Conservation (phyloP, 1,140 invertebrate species). For the Pseudoatta argentina region DNA sequence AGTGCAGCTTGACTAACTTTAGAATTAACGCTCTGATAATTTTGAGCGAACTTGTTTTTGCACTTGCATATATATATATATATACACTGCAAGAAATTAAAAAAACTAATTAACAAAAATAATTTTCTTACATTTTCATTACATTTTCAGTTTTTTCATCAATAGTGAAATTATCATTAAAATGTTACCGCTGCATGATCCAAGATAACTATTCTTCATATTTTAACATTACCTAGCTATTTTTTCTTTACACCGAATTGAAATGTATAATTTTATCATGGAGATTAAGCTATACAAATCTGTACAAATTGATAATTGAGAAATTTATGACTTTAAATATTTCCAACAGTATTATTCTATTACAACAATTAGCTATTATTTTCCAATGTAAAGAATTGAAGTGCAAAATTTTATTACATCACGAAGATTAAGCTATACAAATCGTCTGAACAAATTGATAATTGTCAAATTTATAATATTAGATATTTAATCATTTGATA, state of each 20-base stretch:
- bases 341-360: background rate
- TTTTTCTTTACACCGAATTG: background rate
- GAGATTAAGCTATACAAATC: background rate
- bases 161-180: background rate
- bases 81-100: background rate
- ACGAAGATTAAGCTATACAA: background rate
- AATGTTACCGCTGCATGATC: background rate
- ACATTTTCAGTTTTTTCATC: background rate
- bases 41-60: background rate
- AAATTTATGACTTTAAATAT: background rate
- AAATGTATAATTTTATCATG: background rate
- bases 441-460: background rate
- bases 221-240: background rate
- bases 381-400: background rate
- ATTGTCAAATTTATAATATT: background rate
- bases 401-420: conserved; percentile 1
- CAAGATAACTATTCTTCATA: background rate
- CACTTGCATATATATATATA: background rate
- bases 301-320: background rate
- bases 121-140: background rate
- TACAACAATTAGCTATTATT: background rate
- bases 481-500: conserved; percentile 7
- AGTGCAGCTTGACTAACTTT: background rate
- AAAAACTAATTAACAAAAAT: background rate
- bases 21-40: background rate